These are phyloP conservation scores for Halichoeres trimaculatus DNA, from an alignment of 2,113 vertebrate species.

Conservation along the genomic window DNA sequence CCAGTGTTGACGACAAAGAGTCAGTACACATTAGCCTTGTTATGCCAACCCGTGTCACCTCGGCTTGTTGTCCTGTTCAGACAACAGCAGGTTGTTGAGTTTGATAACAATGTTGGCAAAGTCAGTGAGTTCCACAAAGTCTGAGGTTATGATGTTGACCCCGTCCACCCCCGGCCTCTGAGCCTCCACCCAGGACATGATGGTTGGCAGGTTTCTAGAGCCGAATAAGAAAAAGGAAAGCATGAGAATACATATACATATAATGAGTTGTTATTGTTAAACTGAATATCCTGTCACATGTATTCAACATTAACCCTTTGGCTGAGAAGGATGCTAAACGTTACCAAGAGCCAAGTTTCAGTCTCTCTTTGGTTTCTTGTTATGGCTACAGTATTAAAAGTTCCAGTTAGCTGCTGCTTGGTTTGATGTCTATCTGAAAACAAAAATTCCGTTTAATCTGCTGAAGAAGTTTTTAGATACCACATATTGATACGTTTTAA, in stretches of 20 bases:
- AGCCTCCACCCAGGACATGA: constrained; percentile 94
- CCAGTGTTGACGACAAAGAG: neutral
- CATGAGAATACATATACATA: neutral
- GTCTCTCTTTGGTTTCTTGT: constrained; percentile 14
- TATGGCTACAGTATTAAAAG: neutral
- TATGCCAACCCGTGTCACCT: constrained; percentile 57
- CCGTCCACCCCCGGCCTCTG: constrained; percentile 92
- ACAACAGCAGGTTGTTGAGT: constrained; percentile 89
- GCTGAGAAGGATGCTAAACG: neutral
- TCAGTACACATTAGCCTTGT: constrained; percentile 6
- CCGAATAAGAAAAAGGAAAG: constrained; percentile 14
- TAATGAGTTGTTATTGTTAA: neutral
- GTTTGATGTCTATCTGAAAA: neutral
- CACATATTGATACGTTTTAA: neutral
- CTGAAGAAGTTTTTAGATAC: constrained; percentile 10
- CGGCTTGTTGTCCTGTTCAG: constrained; percentile 47
- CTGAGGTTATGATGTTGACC: constrained; percentile 98
- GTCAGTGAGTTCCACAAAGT: constrained; percentile 97
- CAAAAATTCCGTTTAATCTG: neutral
- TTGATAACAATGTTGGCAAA: constrained; percentile 95
- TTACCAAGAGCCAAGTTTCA: constrained; percentile 6
- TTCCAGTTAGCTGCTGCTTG: constrained; percentile 2
- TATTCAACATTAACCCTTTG: constrained; percentile 6
- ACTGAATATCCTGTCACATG: neutral
- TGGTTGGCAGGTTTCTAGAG: constrained; percentile 92